Percentiles rank a stretch among this genome's conserved stretches.
Conservation (phyloP, 2,888 invertebrate species). For the Rhorus exstirpatorius region DNA sequence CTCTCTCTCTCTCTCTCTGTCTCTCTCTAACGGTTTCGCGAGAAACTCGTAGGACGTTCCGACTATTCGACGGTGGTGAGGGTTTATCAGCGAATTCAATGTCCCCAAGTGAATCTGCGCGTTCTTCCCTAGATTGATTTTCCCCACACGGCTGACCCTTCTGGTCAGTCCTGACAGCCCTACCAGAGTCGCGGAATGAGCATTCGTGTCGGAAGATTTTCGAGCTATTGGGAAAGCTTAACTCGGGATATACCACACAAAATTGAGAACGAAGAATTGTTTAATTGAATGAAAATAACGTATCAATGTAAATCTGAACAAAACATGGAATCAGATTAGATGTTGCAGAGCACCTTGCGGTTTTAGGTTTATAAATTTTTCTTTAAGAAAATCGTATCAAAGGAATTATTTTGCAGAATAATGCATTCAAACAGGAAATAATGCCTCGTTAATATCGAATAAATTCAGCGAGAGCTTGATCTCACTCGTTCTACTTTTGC, state of each 20-base stretch:
- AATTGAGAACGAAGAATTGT: conserved; percentile 13
- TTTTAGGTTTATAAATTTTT: too few relatives aligned
- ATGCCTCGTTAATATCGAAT: conserved; percentile 52
- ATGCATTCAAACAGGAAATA: too few relatives aligned
- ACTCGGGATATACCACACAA: neutral
- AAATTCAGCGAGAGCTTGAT: conserved; percentile 37
- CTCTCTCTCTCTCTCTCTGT: neutral
- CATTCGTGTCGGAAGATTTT: conserved; percentile 7
- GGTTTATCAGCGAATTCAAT: conserved; percentile 53
- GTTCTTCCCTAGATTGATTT: conserved; percentile 35
- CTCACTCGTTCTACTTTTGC: conserved; percentile 39
- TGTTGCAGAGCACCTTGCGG: too few relatives aligned
- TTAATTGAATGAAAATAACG: conserved; percentile 14
- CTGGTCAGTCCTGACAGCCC: conserved; percentile 25
- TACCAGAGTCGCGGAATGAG: conserved; percentile 12
- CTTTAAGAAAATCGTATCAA: neutral
- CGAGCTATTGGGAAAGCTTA: neutral
- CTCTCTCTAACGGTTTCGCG: conserved; percentile 8
- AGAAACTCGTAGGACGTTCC: conserved; percentile 48
- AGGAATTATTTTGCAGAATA: too few relatives aligned
- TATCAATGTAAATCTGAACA: too few relatives aligned
- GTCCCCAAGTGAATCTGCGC: conserved; percentile 45
- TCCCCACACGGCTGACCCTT: conserved; percentile 40
- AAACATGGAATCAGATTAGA: too few relatives aligned
- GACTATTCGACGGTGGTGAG: conserved; percentile 54